Evolutionary conservation across 1,140 invertebrate genomes (phyloP).

Genomic region (Anthonomus grandis): DNA sequence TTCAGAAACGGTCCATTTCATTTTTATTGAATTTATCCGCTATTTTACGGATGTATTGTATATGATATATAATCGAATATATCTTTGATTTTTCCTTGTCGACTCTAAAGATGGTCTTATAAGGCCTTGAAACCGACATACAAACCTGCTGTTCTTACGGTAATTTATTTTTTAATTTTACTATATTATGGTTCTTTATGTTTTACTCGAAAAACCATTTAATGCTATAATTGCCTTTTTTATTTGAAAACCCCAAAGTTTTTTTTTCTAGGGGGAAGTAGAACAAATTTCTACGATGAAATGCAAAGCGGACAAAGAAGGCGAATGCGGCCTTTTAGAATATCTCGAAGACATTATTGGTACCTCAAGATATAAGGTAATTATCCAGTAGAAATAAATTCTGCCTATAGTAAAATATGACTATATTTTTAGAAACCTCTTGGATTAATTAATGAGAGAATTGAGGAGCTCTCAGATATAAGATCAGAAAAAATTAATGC

Average conservation of each 20-base stretch:
- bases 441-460: conserved; percentile 68
- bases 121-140: no score
- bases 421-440: conserved; percentile 65
- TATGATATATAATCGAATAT: no score
- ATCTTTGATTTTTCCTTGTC: no score
- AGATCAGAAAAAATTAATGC: conserved; percentile 85
- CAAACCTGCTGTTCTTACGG: no score
- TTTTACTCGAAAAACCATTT: no score
- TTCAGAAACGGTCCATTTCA: no score
- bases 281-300: conserved; percentile 99
- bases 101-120: no score
- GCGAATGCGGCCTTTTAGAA: conserved; percentile 94
- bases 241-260: conserved; percentile 2
- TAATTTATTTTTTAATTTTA: no score
- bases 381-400: conserved; percentile 2
- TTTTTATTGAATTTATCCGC: no score
- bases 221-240: background rate
- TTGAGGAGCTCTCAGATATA: conserved; percentile 76
- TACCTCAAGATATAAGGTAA: conserved; percentile 78
- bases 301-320: conserved; percentile 80
- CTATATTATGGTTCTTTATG: no score
- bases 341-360: conserved; percentile 99
- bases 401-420: conserved; percentile 1
- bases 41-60: no score
- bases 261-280: conserved; percentile 82